Base-by-base conservation (phyloP, 2,113 vertebrate species). In the Scomber colias region DNA sequence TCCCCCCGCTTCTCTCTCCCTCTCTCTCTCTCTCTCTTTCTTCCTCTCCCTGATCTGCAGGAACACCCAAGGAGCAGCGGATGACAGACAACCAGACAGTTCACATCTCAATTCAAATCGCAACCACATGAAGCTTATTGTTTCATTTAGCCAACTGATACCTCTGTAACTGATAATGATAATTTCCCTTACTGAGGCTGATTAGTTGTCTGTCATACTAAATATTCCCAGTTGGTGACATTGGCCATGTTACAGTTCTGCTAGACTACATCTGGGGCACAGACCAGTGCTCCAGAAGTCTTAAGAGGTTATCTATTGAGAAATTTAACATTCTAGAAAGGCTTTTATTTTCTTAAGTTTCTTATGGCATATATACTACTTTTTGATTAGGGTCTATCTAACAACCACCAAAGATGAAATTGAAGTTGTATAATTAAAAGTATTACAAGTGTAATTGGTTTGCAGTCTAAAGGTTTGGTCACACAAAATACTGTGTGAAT, bases 31-130 rank as follows among this genome's bases (percentile, higher is more conserved):
- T 56, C n/a, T 11, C 73, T 61, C 30, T 11, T 19, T 57, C 60
- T 50, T 21, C 56, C 74, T 71, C 46, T 64, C 71, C 15, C 74
- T 85, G 87, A 89, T 91, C 84, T 89, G 70, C 60, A 81, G 84
- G 86, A 92, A 90, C 87, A 93, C 83, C 88, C 88, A 83, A 82
- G 68, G 77, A 92, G 87, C 66, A 57, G 74, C 7, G 64, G 49
- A 84, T 81, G 81, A 90, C 84, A 84, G 90, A 84, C 86, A 90
- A 81, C 62, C 79, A 85, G 85, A 84, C 83, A 81, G 77, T 79
- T 89, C 79, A 79, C 73, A 82, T 84, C 73, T 84, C 70, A 77
- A 71, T 89, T 87, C 31, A 79, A 68, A 84, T 69, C 45, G 24
- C 82, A 80, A 46, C 82, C 79, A 85, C 83, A 82, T 71, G 60